Base-by-base conservation (phyloP, 2,888 invertebrate genomes). In the Drosophila ezoana region DNA sequence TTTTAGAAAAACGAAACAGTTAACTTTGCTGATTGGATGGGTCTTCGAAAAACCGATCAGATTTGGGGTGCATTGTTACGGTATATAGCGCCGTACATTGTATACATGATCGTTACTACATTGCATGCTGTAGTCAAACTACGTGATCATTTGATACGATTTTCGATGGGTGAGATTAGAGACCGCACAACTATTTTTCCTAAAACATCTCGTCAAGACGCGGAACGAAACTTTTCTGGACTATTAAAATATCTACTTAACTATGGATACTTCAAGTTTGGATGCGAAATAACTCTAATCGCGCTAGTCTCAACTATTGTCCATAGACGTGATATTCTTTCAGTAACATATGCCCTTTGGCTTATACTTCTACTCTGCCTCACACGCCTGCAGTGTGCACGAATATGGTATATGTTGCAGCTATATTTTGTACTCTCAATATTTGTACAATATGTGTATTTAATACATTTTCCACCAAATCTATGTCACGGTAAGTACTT, bases 241-340 rank as follows among this genome's bases (percentile, higher is more conserved):
- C 97, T 97, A 90, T 82, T 96, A 16, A 97, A 98, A 92, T 99
- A 97, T 93, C 92, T 99, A 44, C 93, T 96, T 57, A 99, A 99
- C 92, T 99, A 97, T 92, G 96, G 97, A 14, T 99, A 97, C 93
- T 99, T 98, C 92, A 98, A 98, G 92, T 99, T 99, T 93, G 99
- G 99, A 1, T 93, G 98, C 9, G 98, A 98, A 96, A 94, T 98
- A 59, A 96, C 96, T 54, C 93, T 98, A 72, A 96, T 98, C 82
- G 95, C 95, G 51, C 94, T 97, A 38, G 97, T 98, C 52, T 95
- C 96, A 4, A 94, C 97, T 33, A 97, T 99, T 84, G 97, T 97
- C 6, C 95, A 96, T 1, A 95, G 99, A 45, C 95, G 98, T 92
- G 99, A 99, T 92, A 93, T 97, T 54, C 95, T 96, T 90, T 96